A percentile compares a stretch with the other conserved stretches of the same genome.
Evolutionary conservation across 2,797 vertebrate species (phyloP).

Genomic region (Coracias cyanogaster): DNA sequence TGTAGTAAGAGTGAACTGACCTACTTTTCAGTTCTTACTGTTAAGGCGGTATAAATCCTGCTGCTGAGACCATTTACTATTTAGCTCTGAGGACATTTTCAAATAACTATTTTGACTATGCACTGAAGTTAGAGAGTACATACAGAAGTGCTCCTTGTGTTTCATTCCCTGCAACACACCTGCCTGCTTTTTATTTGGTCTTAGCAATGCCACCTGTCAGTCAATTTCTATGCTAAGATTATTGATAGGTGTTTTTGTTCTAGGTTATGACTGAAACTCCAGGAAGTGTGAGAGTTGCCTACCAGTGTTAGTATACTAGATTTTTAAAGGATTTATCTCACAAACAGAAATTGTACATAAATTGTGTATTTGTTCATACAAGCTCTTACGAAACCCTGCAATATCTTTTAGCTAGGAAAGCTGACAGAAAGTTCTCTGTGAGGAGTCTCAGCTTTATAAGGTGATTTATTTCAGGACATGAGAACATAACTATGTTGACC

Average conservation of each 20-base stretch:
- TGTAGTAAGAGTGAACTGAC: background rate
- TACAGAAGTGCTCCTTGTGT: background rate
- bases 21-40: background rate
- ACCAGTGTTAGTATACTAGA: background rate
- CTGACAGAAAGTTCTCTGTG: background rate
- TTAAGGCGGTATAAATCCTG: background rate
- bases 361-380: background rate
- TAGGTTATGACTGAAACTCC: background rate
- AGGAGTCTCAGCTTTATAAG: background rate
- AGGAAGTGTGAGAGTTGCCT: background rate
- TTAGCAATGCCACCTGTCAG: background rate
- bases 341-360: background rate
- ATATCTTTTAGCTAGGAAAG: background rate
- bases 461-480: constrained; percentile 26
- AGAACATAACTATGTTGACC: background rate
- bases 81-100: background rate
- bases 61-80: background rate
- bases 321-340: background rate
- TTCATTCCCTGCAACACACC: background rate
- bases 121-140: background rate
- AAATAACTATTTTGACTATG: background rate
- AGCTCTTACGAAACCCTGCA: background rate
- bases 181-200: background rate
- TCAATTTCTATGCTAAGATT: background rate
- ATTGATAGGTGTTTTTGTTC: background rate